Percentiles rank a stretch among this genome's conserved stretches.
These are phyloP conservation scores for Garra rufa DNA, from an alignment of 2,113 vertebrate genomes.

Conservation along the genomic window DNA sequence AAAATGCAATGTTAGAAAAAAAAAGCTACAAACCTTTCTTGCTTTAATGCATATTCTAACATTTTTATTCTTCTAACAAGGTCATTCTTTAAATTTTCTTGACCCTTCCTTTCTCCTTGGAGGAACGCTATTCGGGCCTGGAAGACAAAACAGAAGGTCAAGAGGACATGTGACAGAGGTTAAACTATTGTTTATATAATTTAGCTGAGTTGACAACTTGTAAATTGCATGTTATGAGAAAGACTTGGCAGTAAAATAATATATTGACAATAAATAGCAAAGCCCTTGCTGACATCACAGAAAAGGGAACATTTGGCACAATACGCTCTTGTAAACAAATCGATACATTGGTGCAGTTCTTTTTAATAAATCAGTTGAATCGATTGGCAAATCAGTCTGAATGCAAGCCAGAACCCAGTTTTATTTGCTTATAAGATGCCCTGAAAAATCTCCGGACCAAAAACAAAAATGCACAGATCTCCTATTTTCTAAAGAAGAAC, in stretches of 20 bases:
- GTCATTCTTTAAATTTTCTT: constrained; percentile 99
- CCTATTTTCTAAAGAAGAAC: constrained; percentile 35
- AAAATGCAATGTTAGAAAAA: not conserved
- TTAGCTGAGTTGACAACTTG: not conserved
- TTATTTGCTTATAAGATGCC: not conserved
- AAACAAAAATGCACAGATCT: not conserved
- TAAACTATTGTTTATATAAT: constrained; percentile 7
- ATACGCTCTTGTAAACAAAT: not conserved
- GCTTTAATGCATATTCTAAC: constrained; percentile 99
- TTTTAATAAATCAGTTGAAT: not conserved
- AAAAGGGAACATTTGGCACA: not conserved
- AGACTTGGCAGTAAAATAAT: not conserved
- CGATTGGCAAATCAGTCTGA: not conserved
- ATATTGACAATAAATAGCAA: not conserved
- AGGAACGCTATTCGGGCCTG: constrained; percentile 99
- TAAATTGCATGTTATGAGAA: not conserved
- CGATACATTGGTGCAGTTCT: not conserved
- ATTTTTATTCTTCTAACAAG: constrained; percentile 99
- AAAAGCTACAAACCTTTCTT: constrained; percentile 87
- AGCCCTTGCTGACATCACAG: not conserved
- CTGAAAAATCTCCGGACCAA: not conserved
- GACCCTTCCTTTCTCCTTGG: constrained; percentile 98
- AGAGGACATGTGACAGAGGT: constrained; percentile 7
- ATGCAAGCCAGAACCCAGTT: not conserved
- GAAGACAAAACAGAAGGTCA: constrained; percentile 67